These are phyloP conservation scores for Porites divaricata DNA, from an alignment of 92 coral and sea anemone species.

Conservation along the genomic window DNA sequence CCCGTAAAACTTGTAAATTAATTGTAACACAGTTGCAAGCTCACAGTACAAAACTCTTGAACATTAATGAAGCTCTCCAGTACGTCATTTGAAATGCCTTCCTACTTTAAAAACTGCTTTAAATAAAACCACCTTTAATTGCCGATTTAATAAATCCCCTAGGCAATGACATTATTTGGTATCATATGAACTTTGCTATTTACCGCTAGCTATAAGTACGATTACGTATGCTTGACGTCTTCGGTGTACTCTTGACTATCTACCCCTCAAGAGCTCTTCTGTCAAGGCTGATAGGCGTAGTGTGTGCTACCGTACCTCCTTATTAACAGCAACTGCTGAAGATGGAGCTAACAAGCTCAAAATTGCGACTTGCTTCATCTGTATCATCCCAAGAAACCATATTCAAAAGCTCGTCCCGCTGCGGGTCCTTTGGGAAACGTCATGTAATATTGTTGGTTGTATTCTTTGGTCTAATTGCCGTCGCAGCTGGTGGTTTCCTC, in stretches of 20 bases:
- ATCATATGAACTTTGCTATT: neutral
- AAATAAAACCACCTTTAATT: neutral
- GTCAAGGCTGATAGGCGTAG: neutral
- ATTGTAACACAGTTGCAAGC: too few species aligned
- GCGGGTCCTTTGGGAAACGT: neutral
- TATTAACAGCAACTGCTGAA: neutral
- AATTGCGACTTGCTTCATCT: constrained; percentile 22
- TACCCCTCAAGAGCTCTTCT: neutral
- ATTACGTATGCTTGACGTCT: neutral
- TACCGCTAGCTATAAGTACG: neutral
- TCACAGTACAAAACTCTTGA: too few species aligned
- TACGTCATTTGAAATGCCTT: too few species aligned
- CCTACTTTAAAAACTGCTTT: too few species aligned
- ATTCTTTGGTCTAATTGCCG: constrained; percentile 18
- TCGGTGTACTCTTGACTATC: neutral
- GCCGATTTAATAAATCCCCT: neutral
- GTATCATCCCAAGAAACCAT: neutral
- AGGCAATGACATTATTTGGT: constrained; percentile 2
- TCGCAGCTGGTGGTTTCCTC: constrained; percentile 43
- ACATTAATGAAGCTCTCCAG: too few species aligned
- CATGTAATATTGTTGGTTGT: constrained; percentile 8
- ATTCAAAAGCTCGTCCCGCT: neutral
- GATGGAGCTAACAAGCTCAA: constrained; percentile 33
- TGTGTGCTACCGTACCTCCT: too few species aligned
- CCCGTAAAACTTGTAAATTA: too few species aligned